These are phyloP conservation scores for Halocynthia roretzi DNA, from an alignment of 23 tunicate species.

Conservation along the genomic window DNA sequence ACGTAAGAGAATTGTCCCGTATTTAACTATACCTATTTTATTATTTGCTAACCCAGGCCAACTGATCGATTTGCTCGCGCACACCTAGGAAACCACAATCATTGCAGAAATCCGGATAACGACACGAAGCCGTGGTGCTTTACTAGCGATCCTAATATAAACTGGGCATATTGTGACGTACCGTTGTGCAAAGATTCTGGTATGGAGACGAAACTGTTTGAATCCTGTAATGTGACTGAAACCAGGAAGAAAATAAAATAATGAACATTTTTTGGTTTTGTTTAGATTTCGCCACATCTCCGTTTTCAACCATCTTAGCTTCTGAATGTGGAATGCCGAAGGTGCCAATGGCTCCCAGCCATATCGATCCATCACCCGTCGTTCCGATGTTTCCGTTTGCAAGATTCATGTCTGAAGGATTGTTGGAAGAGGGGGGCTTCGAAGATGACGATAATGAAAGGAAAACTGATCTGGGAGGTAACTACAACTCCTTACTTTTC, in stretches of 20 bases:
- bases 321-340: slow-evolving; percentile 3
- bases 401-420: slow-evolving; percentile 3
- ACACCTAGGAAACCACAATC: slow-evolving; percentile 48
- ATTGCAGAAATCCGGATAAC: slow-evolving; percentile 47
- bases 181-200: slow-evolving; percentile 25
- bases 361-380: background rate
- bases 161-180: slow-evolving; percentile 56
- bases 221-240: background rate
- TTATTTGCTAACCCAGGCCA: slow-evolving; percentile 19
- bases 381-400: slow-evolving; percentile 10
- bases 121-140: slow-evolving; percentile 44
- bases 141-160: slow-evolving; percentile 20
- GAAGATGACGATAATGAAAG: background rate
- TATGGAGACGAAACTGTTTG: background rate
- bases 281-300: background rate
- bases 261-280: too few relatives aligned
- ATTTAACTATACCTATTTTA: background rate
- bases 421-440: background rate
- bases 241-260: too few relatives aligned
- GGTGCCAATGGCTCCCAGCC: background rate
- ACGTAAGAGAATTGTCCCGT: background rate
- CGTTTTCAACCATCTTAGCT: background rate
- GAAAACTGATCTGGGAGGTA: too few relatives aligned
- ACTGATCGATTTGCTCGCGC: slow-evolving; percentile 19
- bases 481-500: too few relatives aligned